phyloP scores from a whole-genome alignment of 1,140 invertebrate species.

The Agrypnia vestita region DNA sequence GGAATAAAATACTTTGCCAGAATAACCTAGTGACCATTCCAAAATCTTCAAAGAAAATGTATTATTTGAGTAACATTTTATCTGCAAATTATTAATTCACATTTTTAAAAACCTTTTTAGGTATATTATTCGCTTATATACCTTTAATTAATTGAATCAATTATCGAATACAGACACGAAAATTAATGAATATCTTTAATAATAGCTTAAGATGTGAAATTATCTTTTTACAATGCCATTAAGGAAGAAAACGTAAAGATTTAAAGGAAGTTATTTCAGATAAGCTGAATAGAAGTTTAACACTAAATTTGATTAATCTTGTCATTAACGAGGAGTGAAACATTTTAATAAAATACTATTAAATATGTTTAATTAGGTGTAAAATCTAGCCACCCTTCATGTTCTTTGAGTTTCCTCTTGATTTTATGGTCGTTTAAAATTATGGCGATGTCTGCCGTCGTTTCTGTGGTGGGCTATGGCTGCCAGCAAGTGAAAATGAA shows the following conservation, averaged over 20 bases:
- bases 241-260: slow-evolving; percentile 9
- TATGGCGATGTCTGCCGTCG: too few relatives aligned
- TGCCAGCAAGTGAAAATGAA: too few relatives aligned
- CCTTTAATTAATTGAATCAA: slow-evolving; percentile 20
- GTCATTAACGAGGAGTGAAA: too few relatives aligned
- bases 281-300: neutral
- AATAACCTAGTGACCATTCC: neutral
- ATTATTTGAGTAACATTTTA: neutral
- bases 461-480: too few relatives aligned
- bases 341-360: too few relatives aligned
- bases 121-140: neutral
- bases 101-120: too few relatives aligned
- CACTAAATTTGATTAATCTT: too few relatives aligned
- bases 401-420: too few relatives aligned
- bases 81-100: too few relatives aligned
- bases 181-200: slow-evolving; percentile 2
- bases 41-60: neutral
- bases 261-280: neutral
- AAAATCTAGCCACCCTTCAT: too few relatives aligned
- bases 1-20: neutral
- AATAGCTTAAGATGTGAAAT: slow-evolving; percentile 1
- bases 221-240: slow-evolving; percentile 15
- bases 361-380: too few relatives aligned
- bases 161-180: slow-evolving; percentile 7
- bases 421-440: too few relatives aligned